These are phyloP conservation scores for Podotricha telesiphe DNA, from an alignment of 2,888 invertebrate genomes.

Conservation along the genomic window DNA sequence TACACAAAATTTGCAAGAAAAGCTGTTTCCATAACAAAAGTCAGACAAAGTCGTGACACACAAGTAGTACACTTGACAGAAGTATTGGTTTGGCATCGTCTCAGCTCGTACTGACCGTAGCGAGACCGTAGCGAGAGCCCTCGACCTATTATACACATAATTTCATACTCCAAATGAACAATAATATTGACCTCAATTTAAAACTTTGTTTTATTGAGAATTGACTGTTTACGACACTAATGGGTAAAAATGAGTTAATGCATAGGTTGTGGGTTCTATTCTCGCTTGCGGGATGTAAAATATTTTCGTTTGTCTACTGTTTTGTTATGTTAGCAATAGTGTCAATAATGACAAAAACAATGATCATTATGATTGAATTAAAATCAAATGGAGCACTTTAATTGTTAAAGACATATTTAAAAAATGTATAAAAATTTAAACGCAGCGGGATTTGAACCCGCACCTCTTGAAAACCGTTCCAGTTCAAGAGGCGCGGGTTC, in stretches of 20 bases:
- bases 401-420: too few species aligned
- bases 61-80: constrained; percentile 15
- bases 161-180: constrained; percentile 21
- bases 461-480: too few species aligned
- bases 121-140: constrained; percentile 27
- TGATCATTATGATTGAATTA: too few species aligned
- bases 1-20: constrained; percentile 1
- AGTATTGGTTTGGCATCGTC: constrained; percentile 24
- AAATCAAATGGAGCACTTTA: too few species aligned
- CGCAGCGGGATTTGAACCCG: too few species aligned
- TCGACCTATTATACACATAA: constrained; percentile 32
- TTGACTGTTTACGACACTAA: background rate
- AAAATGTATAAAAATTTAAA: too few species aligned
- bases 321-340: too few species aligned
- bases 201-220: constrained; percentile 5
- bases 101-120: constrained; percentile 10
- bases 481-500: too few species aligned
- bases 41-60: constrained; percentile 5
- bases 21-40: background rate
- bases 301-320: too few species aligned
- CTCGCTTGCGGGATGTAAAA: background rate
- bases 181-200: constrained; percentile 23
- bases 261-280: background rate
- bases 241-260: too few species aligned
- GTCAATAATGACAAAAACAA: too few species aligned